Conservation (phyloP, 1,140 invertebrate species). For the Eupristina koningsbergeri region DNA sequence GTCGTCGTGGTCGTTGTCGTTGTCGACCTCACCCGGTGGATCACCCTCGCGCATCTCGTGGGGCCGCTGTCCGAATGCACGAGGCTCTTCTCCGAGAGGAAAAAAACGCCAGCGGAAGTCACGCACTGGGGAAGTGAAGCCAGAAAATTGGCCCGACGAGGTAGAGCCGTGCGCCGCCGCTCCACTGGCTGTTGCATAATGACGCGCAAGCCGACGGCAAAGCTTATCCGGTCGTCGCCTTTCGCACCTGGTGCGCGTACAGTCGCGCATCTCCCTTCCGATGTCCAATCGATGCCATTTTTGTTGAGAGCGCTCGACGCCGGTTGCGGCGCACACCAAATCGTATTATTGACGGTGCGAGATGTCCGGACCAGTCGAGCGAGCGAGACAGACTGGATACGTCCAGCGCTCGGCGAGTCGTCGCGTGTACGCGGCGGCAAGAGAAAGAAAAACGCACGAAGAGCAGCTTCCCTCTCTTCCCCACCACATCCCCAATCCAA, state of each 20-base stretch:
- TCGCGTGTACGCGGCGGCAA: background rate
- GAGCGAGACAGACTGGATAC: background rate
- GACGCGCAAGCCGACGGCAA: slow-evolving; percentile 54
- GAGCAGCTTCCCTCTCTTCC: background rate
- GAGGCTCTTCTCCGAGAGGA: too few relatives aligned
- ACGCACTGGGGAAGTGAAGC: background rate
- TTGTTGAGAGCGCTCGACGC: background rate
- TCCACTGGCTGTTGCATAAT: slow-evolving; percentile 60
- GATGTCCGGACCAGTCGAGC: background rate
- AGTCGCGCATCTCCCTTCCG: background rate
- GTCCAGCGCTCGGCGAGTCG: slow-evolving; percentile 7
- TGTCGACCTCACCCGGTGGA: background rate
- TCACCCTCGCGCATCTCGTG: too few relatives aligned
- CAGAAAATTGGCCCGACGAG: background rate
- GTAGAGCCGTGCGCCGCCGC: background rate
- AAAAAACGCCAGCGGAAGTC: background rate
- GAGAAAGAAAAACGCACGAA: slow-evolving; percentile 9
- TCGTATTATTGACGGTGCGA: background rate
- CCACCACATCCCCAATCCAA: background rate
- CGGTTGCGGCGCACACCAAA: background rate
- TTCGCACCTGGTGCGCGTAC: background rate
- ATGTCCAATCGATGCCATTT: slow-evolving; percentile 2
- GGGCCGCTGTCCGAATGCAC: too few relatives aligned
- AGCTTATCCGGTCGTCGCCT: background rate
- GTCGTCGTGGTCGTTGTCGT: too few relatives aligned